Conservation (phyloP, 2,113 vertebrate genomes). For the Nannospalax galili region DNA sequence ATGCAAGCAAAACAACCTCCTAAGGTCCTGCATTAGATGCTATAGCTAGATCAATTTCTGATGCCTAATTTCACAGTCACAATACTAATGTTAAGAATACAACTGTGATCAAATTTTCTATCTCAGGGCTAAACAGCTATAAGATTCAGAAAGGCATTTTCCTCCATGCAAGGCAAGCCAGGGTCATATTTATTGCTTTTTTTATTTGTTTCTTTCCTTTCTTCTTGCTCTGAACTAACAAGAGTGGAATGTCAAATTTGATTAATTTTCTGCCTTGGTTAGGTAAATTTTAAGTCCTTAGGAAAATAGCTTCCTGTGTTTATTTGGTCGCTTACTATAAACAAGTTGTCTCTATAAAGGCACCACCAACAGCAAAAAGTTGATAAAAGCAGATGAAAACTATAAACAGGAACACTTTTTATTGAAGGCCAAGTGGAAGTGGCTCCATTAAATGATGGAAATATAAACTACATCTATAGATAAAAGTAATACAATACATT, state of each 20-base stretch:
- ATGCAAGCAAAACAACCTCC: neutral
- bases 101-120: constrained; percentile 6
- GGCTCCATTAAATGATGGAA: constrained; percentile 21
- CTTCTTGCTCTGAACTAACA: neutral
- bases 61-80: neutral
- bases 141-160: constrained; percentile 40
- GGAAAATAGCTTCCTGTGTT: constrained; percentile 42
- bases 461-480: constrained; percentile 30
- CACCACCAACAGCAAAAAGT: constrained; percentile 41
- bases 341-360: constrained; percentile 53
- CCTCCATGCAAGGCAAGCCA: neutral
- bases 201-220: constrained; percentile 30
- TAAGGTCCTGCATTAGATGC: neutral
- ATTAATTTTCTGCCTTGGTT: constrained; percentile 21
- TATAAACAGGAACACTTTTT: constrained; percentile 64
- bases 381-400: constrained; percentile 68
- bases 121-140: neutral
- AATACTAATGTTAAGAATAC: constrained; percentile 15
- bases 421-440: constrained; percentile 26
- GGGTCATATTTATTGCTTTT: neutral
- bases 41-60: neutral
- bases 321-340: constrained; percentile 12
- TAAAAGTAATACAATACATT: constrained; percentile 9
- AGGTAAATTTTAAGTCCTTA: neutral
- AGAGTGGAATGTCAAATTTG: neutral